Base-by-base conservation (phyloP, 2,888 invertebrate species). In the Chloroclystis v-ata region DNA sequence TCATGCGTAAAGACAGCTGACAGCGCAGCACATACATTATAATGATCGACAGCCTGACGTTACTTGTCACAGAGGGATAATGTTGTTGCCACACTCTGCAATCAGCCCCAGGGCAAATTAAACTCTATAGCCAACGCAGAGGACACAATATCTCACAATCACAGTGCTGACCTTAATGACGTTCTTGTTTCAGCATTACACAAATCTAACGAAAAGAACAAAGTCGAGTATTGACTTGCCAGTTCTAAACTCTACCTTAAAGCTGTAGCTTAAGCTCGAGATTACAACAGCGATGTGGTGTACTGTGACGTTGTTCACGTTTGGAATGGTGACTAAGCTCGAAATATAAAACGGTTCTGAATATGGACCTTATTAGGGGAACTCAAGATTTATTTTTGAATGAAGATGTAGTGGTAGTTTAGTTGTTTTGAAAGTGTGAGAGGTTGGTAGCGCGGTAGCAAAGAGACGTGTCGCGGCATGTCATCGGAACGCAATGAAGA, bases 401-500 rank as follows among this genome's bases (percentile, higher is more conserved):
- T 69, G 61, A 12, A 9, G 41, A 13, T 20, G 25, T 9, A 8
- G 39, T 52, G 69, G 57, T 54, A 61, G 63, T 59, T 78, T 72
- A 49, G 75, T 65, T 65, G 58, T 80, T 78, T 56, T 56, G 55
- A 56, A 54, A 47, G 52, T 67, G 49, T 49, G 50, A 40, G 49
- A 50, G 43, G 56, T 63, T 65, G 61, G 78, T 72, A 79, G 82
- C 82, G 78, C 85, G 83, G 85, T 84, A 85, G 85, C 85, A 75
- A 71, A 70, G 73, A 79, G 82, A 83, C 79, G 83, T 85, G 87
- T 85, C 86, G 86, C 76, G 82, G 83, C 81, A 72, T 86, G 87
- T 87, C 86, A 85, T 86, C 86, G 84, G 77, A 78, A 80, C 78
- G 82, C 83, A 84, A 86, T 86, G 85, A 86, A 87, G 87, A 86